phyloP scores from a whole-genome alignment of 2,113 vertebrate species.

The Redunca redunca region DNA sequence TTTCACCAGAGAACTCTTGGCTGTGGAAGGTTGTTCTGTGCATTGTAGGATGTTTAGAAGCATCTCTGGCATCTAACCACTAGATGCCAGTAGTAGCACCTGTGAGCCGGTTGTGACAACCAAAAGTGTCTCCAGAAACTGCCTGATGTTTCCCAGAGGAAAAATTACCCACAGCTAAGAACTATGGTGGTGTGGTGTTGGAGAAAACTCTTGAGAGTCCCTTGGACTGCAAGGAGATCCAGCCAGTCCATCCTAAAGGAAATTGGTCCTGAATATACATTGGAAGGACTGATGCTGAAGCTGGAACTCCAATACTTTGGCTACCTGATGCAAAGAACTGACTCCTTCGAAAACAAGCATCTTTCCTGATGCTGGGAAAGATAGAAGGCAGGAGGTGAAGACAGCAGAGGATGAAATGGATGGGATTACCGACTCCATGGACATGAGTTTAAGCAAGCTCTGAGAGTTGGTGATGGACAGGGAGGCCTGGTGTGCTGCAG shows the following conservation, averaged over 20 bases:
- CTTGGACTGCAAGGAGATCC: not conserved
- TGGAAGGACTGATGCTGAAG: not conserved
- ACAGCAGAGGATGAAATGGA: not conserved
- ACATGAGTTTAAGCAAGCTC: not conserved
- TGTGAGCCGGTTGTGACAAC: not conserved
- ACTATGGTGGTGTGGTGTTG: not conserved
- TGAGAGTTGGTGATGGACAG: not conserved
- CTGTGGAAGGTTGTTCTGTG: not conserved
- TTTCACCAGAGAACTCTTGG: not conserved
- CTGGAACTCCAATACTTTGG: not conserved
- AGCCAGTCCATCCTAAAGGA: not conserved
- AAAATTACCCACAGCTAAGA: not conserved
- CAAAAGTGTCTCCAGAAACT: not conserved
- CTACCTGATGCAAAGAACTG: not conserved
- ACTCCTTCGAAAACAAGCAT: not conserved
- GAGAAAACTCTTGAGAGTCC: not conserved
- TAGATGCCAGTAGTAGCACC: not conserved
- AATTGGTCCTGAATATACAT: not conserved
- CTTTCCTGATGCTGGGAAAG: not conserved
- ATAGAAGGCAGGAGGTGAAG: not conserved
- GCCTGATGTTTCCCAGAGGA: not conserved
- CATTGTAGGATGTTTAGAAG: not conserved
- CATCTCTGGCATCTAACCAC: not conserved
- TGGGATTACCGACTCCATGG: not conserved
- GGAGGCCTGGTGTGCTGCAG: not conserved